Base-by-base conservation (phyloP, 2,888 invertebrate species). In the Plagodis dolabraria region DNA sequence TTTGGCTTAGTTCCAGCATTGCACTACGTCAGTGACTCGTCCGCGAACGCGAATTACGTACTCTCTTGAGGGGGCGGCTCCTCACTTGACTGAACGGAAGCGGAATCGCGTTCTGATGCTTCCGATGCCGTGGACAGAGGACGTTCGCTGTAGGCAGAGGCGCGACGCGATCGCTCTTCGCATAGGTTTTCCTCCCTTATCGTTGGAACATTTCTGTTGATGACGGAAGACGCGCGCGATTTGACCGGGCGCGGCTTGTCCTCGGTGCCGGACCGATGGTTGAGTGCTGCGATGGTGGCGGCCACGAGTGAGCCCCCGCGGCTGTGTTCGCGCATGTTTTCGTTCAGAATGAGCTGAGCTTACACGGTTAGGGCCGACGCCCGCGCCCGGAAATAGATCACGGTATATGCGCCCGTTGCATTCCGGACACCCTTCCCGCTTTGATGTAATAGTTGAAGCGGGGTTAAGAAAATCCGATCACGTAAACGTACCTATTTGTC, bases 291-390 rank as follows among this genome's bases (percentile, higher is more conserved):
- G 78, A 89, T 90, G 80, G 90, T 89, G 80, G 95, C 94, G 63
- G 95, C 94, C 65, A 95, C 95, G 68, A 94, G 89, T 78, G 94
- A 92, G 82, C 93, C 93, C 83, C 87, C 92, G 81, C 93, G 92
- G 86, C 92, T 88, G 86, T 87, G 83, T 89, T 93, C 93, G 74
- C 92, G 91, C 92, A 92, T 92, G 89, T 89, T 90, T 86, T 87
- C 85, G 77, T 86, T 83, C 85, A 84, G 87, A 93, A 91, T 90
- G 89, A 92, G 81, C 86, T 74, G 71, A 83, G 85, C 83, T 83
- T 84, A 83, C 79, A 82, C 82, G 83, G 83, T 82, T 85, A 89
- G 85, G 83, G 85, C 84, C 83, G 86, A 85, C 89, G 89, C 82
- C 79, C 85, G 89, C 82, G 86, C 85, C 87, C 91, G 87, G 88